Evolutionary conservation across 2,797 vertebrate species (phyloP).

Genomic region (Xiphorhynchus erythropygius): DNA sequence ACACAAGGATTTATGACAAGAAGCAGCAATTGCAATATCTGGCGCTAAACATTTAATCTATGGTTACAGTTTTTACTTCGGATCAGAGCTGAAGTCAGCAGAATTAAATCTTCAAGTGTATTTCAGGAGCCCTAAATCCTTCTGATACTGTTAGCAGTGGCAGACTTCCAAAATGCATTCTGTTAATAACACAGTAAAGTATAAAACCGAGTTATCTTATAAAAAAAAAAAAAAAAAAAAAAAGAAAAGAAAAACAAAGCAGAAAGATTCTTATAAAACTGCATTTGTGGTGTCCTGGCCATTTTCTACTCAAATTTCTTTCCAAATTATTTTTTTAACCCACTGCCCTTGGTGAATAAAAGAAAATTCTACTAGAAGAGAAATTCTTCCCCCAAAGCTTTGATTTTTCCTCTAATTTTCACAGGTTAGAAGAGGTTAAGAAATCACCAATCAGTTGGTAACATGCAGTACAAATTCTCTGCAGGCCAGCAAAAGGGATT

Average conservation of each 20-base stretch:
- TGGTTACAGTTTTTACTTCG: constrained; percentile 78
- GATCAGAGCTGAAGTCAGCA: constrained; percentile 83
- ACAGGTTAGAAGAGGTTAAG: constrained; percentile 62
- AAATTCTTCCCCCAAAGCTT: constrained; percentile 27
- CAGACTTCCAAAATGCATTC: constrained; percentile 80
- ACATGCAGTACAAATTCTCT: constrained; percentile 60
- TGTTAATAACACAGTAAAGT: constrained; percentile 83
- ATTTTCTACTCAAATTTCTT: constrained; percentile 65
- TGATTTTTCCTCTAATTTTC: constrained; percentile 52
- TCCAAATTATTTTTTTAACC: constrained; percentile 66
- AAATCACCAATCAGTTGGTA: constrained; percentile 68
- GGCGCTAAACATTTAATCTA: constrained; percentile 83
- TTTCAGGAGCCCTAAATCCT: constrained; percentile 81
- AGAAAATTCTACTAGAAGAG: constrained; percentile 33
- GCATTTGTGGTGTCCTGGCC: constrained; percentile 37
- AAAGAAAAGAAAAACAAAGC: constrained; percentile 25
- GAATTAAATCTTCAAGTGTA: constrained; percentile 82
- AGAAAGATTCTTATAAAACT: constrained; percentile 62
- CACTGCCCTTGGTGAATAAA: constrained; percentile 51
- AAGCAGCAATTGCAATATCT: constrained; percentile 78
- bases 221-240: not conserved
- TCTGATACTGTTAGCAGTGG: constrained; percentile 82
- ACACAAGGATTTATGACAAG: constrained; percentile 78
- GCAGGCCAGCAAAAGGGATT: constrained; percentile 69
- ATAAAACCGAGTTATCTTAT: constrained; percentile 76